Conservation (phyloP, 2,888 invertebrate genomes). For the Octonoba sinensis region DNA sequence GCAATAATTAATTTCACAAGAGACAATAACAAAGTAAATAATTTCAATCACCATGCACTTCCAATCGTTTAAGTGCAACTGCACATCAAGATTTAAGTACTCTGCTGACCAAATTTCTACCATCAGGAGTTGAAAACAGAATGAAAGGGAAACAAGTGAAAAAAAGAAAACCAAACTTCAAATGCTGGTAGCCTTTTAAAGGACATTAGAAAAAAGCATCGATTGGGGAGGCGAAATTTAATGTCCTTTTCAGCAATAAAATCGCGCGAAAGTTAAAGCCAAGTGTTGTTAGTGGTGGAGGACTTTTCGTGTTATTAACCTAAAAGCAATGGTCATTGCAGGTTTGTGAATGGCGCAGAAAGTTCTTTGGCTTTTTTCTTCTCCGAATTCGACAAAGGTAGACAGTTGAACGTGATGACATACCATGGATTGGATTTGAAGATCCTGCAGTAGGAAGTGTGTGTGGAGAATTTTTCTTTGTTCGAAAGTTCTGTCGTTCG, state of each 20-base stretch:
- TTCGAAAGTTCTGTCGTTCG: neutral
- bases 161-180: no score
- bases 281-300: slow-evolving; percentile 34
- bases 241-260: slow-evolving; percentile 48
- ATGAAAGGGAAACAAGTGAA: no score
- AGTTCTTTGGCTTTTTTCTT: neutral
- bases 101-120: no score
- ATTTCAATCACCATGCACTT: no score
- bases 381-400: neutral
- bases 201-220: slow-evolving; percentile 24
- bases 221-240: slow-evolving; percentile 42
- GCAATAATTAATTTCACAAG: no score
- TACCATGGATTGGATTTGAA: slow-evolving; percentile 15
- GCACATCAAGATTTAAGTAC: no score
- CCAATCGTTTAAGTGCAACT: no score
- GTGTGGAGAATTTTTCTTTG: neutral
- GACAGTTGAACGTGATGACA: slow-evolving; percentile 22
- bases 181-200: slow-evolving; percentile 9
- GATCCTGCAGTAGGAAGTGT: neutral
- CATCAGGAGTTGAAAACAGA: no score
- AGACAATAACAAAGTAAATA: no score
- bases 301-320: slow-evolving; percentile 31
- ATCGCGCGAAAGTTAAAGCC: slow-evolving; percentile 38
- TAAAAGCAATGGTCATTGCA: slow-evolving; percentile 24
- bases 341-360: slow-evolving; percentile 7